Base-by-base conservation (phyloP, 2,888 invertebrate genomes). In the Euphydryas editha region DNA sequence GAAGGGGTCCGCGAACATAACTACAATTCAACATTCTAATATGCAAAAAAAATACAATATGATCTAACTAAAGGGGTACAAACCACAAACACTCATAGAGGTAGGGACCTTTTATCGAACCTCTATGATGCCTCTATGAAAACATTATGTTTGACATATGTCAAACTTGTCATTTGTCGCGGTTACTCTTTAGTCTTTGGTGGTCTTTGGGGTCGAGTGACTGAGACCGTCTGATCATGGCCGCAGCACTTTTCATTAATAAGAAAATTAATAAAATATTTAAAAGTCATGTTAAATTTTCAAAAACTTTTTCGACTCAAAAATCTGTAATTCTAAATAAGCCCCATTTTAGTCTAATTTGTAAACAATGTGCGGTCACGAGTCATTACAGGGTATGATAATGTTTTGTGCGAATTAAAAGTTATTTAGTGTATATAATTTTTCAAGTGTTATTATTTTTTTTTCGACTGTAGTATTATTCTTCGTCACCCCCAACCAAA, bases 171-270 rank as follows among this genome's bases (percentile, higher is more conserved):
- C n/a, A n/a, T n/a, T n/a, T n/a, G n/a, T n/a, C n/a, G n/a, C n/a
- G n/a, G n/a, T n/a, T n/a, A n/a, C n/a, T n/a, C n/a, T n/a, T n/a
- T n/a, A n/a, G n/a, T n/a, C n/a, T n/a, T n/a, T n/a, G n/a, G n/a
- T n/a, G n/a, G n/a, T n/a, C n/a, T n/a, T n/a, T n/a, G n/a, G n/a
- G n/a, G n/a, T n/a, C n/a, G n/a, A n/a, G n/a, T n/a, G 36, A 36
- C 54, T 30, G 36, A 36, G 30, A 36, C 30, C 30, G 65, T 67
- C 24, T 60, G 65, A 92, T 80, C 82, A 92, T 92, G 92, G 92
- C 92, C 86, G 90, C 86, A 70, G 82, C 78, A 44, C 76, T 92
- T 79, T 79, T 92, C 82, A 86, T 88, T 80, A 85, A 81, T 77
- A 85, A 77, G 69, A 87, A 85, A 80, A 83, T 90, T 59, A 78